Percentiles rank a stretch among this genome's conserved stretches.
Evolutionary conservation across 92 coral and sea anemone genomes (phyloP).

Genomic region (Zoanthus solanderi): DNA sequence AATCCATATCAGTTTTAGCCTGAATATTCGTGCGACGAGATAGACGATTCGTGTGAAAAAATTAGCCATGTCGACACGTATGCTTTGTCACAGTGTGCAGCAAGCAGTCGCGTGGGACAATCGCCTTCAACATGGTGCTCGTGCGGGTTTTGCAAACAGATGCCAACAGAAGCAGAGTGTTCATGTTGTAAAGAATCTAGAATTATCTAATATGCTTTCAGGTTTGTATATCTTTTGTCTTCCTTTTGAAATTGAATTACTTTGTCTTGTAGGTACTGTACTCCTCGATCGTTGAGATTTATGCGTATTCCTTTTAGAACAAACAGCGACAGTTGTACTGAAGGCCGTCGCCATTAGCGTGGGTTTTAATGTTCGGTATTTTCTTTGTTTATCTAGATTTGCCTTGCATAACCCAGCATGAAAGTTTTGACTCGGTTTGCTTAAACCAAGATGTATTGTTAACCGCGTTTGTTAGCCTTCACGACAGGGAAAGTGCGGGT

Average conservation of each 20-base stretch:
- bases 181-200: neutral
- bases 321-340: neutral
- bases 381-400: slow-evolving; percentile 1
- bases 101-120: neutral
- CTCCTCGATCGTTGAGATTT: neutral
- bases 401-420: neutral
- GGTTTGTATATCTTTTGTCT: neutral
- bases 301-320: neutral
- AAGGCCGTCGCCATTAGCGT: neutral
- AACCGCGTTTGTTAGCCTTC: neutral
- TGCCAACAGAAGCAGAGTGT: slow-evolving; percentile 4
- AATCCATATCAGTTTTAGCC: slow-evolving; percentile 20
- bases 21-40: neutral
- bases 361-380: neutral
- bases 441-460: neutral
- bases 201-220: neutral
- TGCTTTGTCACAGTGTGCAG: neutral
- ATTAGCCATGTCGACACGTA: too few relatives aligned
- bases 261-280: neutral
- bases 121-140: neutral
- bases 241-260: neutral
- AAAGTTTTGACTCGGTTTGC: neutral
- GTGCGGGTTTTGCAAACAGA: neutral
- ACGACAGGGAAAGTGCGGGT: slow-evolving; percentile 22
- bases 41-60: neutral